Conservation (phyloP, 2,113 vertebrate species). For the Sterrhoptilus dennistouni region DNA sequence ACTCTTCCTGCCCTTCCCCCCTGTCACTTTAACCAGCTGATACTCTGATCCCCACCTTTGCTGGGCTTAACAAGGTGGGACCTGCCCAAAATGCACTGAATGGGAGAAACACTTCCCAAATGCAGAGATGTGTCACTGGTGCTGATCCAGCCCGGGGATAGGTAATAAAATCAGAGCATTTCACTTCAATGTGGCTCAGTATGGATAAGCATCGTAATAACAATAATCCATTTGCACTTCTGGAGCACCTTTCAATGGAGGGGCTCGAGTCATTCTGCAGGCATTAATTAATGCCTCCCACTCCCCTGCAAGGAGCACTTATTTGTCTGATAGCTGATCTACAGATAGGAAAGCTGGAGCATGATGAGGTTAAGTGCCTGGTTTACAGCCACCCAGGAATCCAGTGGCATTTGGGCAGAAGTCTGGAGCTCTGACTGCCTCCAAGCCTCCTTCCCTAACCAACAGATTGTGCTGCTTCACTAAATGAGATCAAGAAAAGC, state of each 20-base stretch:
- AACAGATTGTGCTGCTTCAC: conserved; percentile 57
- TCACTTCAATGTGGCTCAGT: neutral
- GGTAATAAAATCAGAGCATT: neutral
- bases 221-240: conserved; percentile 45
- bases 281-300: conserved; percentile 53
- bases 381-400: neutral
- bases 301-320: conserved; percentile 24
- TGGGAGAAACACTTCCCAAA: neutral
- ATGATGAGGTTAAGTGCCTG: conserved; percentile 33
- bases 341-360: conserved; percentile 1
- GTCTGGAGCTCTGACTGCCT: neutral
- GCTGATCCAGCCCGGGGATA: neutral
- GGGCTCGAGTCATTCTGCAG: neutral
- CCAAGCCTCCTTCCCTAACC: conserved; percentile 28
- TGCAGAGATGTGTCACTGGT: neutral
- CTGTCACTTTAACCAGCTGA: conserved; percentile 6
- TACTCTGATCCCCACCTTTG: neutral
- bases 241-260: conserved; percentile 5
- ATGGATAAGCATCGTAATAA: neutral
- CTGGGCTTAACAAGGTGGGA: neutral
- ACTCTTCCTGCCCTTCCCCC: conserved; percentile 44
- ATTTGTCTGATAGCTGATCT: conserved; percentile 8
- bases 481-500: conserved; percentile 35
- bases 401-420: neutral
- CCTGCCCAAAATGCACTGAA: neutral